Base-by-base conservation (phyloP, 1,140 invertebrate genomes). In the Brachionus angularis region DNA sequence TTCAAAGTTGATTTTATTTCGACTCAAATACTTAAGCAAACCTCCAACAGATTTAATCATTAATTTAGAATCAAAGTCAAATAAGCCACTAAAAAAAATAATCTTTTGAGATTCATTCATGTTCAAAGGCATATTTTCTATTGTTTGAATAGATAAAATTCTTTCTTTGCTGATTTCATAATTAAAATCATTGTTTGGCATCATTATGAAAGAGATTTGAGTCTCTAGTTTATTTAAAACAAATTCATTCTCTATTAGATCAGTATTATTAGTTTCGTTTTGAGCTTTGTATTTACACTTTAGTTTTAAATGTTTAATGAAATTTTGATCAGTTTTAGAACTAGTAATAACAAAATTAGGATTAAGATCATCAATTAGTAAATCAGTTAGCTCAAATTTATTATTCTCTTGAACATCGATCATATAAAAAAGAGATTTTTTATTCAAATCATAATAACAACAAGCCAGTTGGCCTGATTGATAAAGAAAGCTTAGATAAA, bases 11-110 rank as follows among this genome's bases (percentile, higher is more conserved):
- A 67, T 36, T n/a, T 42, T 5, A 25, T 67, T 67, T 3, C 23
- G 12, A 3, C 5, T 18, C 25, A 67, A 67, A 67, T 67, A 67
- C n/a, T 67, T 67, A 1, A 67, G 16, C 1, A 67, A 42, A 4
- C 27, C 62, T 34, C 62, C 62, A 16, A n/a, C 18, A 29, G 62
- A 31, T 47, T 50, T 46, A 23, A 67, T 29, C 29, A 42, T 36
- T 25, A 67, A 33, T 23, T 50, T 46, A 25, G 42, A 47, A 33
- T 67, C 62, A 29, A 67, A 67, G 36, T 67, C 62, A 10, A 67
- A 34, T 12, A 67, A 8, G 23, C 42, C 33, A 14, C 29, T 34
- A 50, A 67, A 67, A 29, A n/a, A 67, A 18, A 67, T 33, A 33
- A 67, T 47, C 33, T 50, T 46, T 36, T 67, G 39, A 8, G 62